These are phyloP conservation scores for Meloidogyne floridensis DNA, from an alignment of 1,140 invertebrate species.

Conservation along the genomic window DNA sequence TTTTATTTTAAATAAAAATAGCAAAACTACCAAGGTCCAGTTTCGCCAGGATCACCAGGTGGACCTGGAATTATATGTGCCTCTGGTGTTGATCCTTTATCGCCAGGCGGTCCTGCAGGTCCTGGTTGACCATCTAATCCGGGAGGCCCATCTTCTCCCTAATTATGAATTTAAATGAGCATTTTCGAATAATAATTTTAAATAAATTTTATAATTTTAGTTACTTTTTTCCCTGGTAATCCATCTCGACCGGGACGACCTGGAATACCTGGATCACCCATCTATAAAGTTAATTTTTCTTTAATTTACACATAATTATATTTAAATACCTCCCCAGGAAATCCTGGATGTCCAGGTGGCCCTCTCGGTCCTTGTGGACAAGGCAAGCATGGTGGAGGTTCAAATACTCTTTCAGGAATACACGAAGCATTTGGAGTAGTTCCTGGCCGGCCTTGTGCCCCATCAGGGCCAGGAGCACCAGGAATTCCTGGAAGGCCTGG, in stretches of 20 bases:
- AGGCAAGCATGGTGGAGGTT: constrained; percentile 64
- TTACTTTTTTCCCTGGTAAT: constrained; percentile 35
- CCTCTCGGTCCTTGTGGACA: constrained; percentile 65
- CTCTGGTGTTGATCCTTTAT: constrained; percentile 62
- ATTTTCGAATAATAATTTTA: too few relatives aligned
- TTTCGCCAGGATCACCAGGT: constrained; percentile 60
- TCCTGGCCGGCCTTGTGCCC: constrained; percentile 63
- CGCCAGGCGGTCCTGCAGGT: constrained; percentile 52
- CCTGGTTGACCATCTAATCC: constrained; percentile 46
- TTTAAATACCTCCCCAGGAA: constrained; percentile 46
- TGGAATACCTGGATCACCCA: constrained; percentile 58
- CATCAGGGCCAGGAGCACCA: constrained; percentile 61
- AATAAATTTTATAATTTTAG: too few relatives aligned
- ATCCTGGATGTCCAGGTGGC: constrained; percentile 51
- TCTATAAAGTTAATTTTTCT: not conserved
- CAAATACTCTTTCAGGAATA: constrained; percentile 64
- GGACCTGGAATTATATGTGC: constrained; percentile 64
- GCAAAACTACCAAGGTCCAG: constrained; percentile 53
- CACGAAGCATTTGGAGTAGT: constrained; percentile 65
- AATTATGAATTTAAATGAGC: not conserved
- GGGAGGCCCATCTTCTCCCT: constrained; percentile 47
- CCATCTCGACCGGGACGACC: constrained; percentile 47
- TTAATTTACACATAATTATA: not conserved
- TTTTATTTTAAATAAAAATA: not conserved
- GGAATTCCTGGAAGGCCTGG: constrained; percentile 61